Percentiles rank a stretch among this genome's conserved stretches.
Conservation (phyloP, 2,113 vertebrate genomes). For the Carollia perspicillata region DNA sequence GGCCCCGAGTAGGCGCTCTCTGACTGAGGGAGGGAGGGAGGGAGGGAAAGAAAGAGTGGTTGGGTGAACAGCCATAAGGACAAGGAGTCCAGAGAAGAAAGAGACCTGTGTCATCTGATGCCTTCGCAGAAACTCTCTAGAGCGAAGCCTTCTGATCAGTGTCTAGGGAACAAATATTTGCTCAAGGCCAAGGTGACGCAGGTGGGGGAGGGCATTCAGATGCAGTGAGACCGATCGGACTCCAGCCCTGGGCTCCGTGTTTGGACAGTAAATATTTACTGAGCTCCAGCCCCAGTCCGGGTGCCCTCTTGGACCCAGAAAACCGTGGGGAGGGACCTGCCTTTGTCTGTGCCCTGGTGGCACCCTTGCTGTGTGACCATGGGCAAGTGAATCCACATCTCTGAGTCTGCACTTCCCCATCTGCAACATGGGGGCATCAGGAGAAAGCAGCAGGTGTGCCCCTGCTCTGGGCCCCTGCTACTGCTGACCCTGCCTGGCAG, state of each 20-base stretch:
- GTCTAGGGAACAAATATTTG: constrained; percentile 43
- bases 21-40: no score
- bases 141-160: neutral
- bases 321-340: neutral
- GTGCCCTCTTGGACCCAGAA: rapidly evolving
- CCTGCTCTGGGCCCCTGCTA: no score
- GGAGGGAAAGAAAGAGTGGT: neutral
- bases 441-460: neutral
- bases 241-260: neutral
- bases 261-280: neutral
- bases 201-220: neutral
- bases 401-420: neutral
- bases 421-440: neutral
- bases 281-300: neutral
- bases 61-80: neutral
- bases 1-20: no score
- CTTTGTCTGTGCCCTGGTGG: neutral
- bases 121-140: neutral
- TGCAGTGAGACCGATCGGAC: neutral
- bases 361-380: constrained; percentile 1
- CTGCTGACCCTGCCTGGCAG: neutral
- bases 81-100: neutral
- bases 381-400: neutral
- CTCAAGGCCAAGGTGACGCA: neutral
- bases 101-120: neutral